phyloP scores from a whole-genome alignment of 2,113 vertebrate genomes.

The Puffinus mauretanicus region DNA sequence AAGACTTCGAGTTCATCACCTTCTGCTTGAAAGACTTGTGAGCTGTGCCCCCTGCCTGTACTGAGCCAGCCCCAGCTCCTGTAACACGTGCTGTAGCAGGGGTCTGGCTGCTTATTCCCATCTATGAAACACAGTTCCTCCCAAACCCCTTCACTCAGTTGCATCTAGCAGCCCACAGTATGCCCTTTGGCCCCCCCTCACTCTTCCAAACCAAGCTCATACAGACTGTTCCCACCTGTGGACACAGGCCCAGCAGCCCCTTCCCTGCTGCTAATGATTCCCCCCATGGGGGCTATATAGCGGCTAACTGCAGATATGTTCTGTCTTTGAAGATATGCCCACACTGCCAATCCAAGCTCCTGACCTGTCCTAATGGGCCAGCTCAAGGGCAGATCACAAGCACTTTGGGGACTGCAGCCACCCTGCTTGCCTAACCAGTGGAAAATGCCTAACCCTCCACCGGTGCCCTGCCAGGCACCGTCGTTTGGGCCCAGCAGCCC shows the following conservation, averaged over 20 bases:
- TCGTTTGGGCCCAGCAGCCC: fast-evolving
- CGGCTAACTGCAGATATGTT: not conserved
- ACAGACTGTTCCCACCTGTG: not conserved
- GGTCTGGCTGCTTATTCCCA: not conserved
- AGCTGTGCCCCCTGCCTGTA: not conserved
- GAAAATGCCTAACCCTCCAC: not conserved
- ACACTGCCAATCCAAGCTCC: not conserved
- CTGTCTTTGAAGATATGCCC: not conserved
- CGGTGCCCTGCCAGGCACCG: not conserved
- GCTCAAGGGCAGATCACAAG: not conserved
- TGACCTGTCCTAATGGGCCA: not conserved
- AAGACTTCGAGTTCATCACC: not conserved
- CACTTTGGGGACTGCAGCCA: not conserved
- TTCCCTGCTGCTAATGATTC: not conserved
- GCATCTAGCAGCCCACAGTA: not conserved
- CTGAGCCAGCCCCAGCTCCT: not conserved
- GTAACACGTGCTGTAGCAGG: not conserved
- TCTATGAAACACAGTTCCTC: not conserved
- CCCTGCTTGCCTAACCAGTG: not conserved
- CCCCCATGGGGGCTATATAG: fast-evolving
- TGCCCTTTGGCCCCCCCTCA: not conserved
- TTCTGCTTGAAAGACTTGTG: not conserved
- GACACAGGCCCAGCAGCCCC: not conserved
- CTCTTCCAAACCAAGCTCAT: not conserved
- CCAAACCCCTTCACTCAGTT: not conserved